Evolutionary conservation across 2,113 vertebrate species (phyloP), one percentile per base, ranked within the genome.

Genomic region (Nestor notabilis): DNA sequence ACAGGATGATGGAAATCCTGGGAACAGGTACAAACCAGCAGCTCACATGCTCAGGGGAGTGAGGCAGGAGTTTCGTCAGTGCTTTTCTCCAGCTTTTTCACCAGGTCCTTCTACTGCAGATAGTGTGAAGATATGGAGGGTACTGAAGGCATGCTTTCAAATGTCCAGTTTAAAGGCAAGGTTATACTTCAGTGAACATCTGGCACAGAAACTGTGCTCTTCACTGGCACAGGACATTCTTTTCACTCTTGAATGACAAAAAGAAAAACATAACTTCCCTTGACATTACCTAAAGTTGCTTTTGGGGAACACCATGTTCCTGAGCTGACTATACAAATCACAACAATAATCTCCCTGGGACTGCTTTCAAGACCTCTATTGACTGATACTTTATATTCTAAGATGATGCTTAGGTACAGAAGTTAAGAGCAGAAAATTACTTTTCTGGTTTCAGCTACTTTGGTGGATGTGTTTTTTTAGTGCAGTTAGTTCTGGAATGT

Each of bases 381-480:
- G 86, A 91, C 33, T 58, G 56, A 69, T 55, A 87, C 84, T 86
- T 53, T 24, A 61, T 33, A 91, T 44, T 89, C 77, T 44, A 39
- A 91, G 66, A 43, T 39, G 91, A 95, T 58, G 61, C 91, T 89
- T 56, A 44, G 35, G 50, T 89, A 68, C 21, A 53, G 50, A 72
- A 83, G 83, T 55, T 47, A 41, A 69, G 76, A 92, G 81, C 18
- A 39, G 69, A 90, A 96, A 92, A 93, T 61, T 25, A 56, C 79
- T 70, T 46, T 68, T 46, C 80, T 87, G 80, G 3, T 82, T 87
- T 61, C 86, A 84, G 56, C 76, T 86, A 31, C 90, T 92, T 52
- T 11, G 41, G 65, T n/a, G 64, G 85, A 44, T 72, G 28, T 28
- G 72, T 56, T 72, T 47, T 82, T 66, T 13, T 49, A 75, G 60